phyloP scores from a whole-genome alignment of 2,888 invertebrate genomes.

The Copidosoma aretas region DNA sequence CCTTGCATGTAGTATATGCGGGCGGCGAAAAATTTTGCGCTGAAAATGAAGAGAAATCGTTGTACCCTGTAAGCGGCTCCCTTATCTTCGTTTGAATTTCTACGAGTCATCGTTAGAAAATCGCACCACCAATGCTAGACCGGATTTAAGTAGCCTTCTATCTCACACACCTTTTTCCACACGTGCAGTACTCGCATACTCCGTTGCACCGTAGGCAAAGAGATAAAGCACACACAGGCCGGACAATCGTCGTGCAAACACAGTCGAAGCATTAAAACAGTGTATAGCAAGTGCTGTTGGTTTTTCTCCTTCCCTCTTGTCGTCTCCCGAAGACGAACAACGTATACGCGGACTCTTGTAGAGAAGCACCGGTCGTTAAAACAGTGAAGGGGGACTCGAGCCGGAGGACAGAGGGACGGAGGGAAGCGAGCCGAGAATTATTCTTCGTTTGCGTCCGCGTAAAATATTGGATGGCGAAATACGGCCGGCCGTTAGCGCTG shows the following conservation, averaged over 20 bases:
- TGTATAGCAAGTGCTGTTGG: too few species aligned
- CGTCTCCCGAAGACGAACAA: neutral
- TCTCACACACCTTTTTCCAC: too few species aligned
- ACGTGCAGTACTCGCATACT: too few species aligned
- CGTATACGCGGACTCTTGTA: neutral
- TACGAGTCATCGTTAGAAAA: conserved; percentile 10
- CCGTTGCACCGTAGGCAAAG: neutral
- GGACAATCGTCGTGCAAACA: conserved; percentile 1
- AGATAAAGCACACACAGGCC: neutral
- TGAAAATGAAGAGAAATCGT: too few species aligned
- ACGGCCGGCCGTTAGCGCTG: conserved; percentile 6
- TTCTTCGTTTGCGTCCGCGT: conserved; percentile 17
- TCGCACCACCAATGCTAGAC: neutral
- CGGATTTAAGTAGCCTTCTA: too few species aligned
- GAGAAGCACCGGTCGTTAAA: neutral
- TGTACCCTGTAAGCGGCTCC: neutral
- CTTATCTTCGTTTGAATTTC: conserved; percentile 10
- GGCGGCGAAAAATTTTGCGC: too few species aligned
- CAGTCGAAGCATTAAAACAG: neutral
- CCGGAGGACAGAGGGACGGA: conserved; percentile 2
- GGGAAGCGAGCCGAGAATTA: conserved; percentile 6
- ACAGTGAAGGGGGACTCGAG: neutral
- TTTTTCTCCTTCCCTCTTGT: neutral
- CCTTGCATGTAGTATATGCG: neutral
- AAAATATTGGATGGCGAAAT: conserved; percentile 3